Base-by-base conservation (phyloP, 2,888 invertebrate genomes). In the Calameuta pallipes region DNA sequence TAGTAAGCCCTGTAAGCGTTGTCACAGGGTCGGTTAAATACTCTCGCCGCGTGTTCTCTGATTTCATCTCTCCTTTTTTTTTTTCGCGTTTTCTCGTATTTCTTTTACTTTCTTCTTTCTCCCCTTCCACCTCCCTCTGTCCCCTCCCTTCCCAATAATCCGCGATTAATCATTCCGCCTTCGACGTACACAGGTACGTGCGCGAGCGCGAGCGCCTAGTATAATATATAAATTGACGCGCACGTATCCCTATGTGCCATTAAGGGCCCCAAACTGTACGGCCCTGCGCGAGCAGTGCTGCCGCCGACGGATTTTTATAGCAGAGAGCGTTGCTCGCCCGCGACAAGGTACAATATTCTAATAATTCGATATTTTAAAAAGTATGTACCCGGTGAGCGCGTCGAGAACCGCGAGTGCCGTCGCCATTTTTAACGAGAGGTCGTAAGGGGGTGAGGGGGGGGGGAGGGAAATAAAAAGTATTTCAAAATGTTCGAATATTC, bases 311-410 rank as follows among this genome's bases (percentile, higher is more conserved):
- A 81, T 80, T 81, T 71, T 78, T 78, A 74, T 86, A 84, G 82
- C 83, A 81, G 83, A 79, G 68, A 77, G 78, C 77, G 74, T 82
- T 84, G 80, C 82, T 81, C 82, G 79, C 80, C 78, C 78, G 77
- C 81, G 79, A 79, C 81, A 83, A 82, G 79, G 79, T 87, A 85
- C 80, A 82, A 70, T 82, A 82, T 79, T 77, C 34, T 34, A 75
- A 69, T 77, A 75, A 79, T 73, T 82, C 74, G 73, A 79, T 78
- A 80, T 74, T 83, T 78, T 74, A 79, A 84, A 82, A 37, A 3
- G 37, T 37, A 37, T 15, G 15, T 37, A 37, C 37, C 37, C 37
- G 37, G 15, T 37, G 37, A 15, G 37, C 37, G 37, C 37, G 15
- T 41, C 0, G 6, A 41, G 41, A 6, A 0, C 41, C 41, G 15